Conservation (phyloP, 35 echinoderm and acorn worm species). For the Ptychodera flava region DNA sequence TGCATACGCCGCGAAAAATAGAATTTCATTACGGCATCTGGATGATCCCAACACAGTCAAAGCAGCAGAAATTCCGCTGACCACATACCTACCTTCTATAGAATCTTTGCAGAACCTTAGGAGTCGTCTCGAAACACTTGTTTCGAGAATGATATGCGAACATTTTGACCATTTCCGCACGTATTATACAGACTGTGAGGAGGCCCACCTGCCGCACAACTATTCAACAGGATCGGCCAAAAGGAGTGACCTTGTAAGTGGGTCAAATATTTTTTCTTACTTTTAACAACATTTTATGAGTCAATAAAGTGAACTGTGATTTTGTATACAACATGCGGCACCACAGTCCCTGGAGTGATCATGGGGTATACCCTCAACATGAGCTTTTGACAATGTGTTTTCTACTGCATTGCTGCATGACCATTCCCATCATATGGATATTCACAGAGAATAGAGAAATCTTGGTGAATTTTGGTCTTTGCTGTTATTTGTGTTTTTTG, state of each 20-base stretch:
- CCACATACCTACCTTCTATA: not conserved
- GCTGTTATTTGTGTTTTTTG: too few species aligned
- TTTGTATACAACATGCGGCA: too few species aligned
- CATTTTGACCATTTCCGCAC: not conserved
- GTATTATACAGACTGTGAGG: not conserved
- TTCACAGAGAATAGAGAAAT: too few species aligned
- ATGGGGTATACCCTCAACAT: too few species aligned
- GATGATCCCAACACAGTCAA: not conserved
- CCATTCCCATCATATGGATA: too few species aligned
- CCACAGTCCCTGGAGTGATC: too few species aligned
- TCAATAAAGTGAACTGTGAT: too few species aligned
- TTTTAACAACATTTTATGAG: too few species aligned
- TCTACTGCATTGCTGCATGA: too few species aligned
- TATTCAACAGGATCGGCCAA: not conserved
- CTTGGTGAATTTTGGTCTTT: too few species aligned
- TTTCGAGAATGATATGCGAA: not conserved
- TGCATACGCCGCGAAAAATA: not conserved
- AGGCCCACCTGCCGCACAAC: not conserved
- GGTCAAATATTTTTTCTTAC: too few species aligned
- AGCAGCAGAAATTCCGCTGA: not conserved
- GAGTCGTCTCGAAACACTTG: not conserved
- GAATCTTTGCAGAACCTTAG: not conserved
- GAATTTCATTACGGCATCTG: not conserved
- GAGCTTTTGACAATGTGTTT: too few species aligned
- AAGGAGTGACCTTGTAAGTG: not conserved